Percentiles rank a stretch among this genome's conserved stretches.
phyloP scores from a whole-genome alignment of 2,888 invertebrate genomes.

The Podabrus alpinus region DNA sequence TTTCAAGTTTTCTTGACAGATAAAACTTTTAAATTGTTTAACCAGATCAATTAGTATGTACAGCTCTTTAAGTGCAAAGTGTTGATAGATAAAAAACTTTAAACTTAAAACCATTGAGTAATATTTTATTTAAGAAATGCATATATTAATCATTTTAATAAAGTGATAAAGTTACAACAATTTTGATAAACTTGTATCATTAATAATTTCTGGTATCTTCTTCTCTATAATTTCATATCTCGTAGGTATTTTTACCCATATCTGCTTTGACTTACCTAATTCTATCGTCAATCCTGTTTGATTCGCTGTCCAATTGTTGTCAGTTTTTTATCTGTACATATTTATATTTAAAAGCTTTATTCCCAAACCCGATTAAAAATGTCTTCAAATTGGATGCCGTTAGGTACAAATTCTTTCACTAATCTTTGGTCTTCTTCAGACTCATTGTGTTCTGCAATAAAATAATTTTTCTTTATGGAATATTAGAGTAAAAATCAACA shows the following conservation, averaged over 20 bases:
- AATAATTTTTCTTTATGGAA: too few relatives aligned
- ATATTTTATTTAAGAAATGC: background rate
- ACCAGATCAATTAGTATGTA: background rate
- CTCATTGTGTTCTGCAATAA: background rate
- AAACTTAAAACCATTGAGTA: background rate
- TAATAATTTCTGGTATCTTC: background rate
- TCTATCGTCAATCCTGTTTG: background rate
- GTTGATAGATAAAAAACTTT: background rate
- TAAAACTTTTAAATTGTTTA: background rate
- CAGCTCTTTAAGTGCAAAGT: background rate
- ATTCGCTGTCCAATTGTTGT: background rate
- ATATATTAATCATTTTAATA: background rate
- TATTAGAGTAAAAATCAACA: too few relatives aligned
- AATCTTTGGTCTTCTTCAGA: background rate
- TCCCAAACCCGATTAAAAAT: background rate
- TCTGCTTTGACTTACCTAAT: background rate
- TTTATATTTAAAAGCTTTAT: background rate
- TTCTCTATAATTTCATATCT: background rate
- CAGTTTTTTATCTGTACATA: background rate
- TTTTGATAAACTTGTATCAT: background rate
- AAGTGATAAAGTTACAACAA: background rate
- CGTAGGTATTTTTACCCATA: background rate
- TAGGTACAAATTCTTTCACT: background rate
- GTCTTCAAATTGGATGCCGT: background rate
- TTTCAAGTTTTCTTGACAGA: background rate